Evolutionary conservation across 2,797 vertebrate genomes (phyloP).

Genomic region (Pipistrellus kuhlii): DNA sequence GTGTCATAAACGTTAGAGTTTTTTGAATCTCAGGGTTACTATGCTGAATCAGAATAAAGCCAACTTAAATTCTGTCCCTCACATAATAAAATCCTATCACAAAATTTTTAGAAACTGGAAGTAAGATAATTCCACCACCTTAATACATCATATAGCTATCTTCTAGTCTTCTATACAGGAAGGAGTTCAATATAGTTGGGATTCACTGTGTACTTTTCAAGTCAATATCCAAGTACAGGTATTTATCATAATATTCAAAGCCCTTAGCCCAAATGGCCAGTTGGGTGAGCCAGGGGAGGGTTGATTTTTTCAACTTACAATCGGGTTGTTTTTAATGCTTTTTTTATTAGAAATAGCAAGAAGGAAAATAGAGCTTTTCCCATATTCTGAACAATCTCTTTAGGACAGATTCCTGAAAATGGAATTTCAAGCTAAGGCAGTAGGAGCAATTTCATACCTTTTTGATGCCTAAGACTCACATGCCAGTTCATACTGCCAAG

Average conservation of each 20-base stretch:
- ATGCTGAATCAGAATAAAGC: constrained; percentile 22
- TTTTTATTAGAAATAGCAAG: constrained; percentile 48
- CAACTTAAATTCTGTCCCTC: constrained; percentile 2
- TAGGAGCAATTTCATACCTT: constrained; percentile 2
- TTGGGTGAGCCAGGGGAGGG: not conserved
- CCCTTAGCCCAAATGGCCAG: not conserved
- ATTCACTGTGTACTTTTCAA: not conserved
- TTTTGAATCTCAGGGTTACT: not conserved
- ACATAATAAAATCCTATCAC: not conserved
- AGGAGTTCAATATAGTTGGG: constrained; percentile 52
- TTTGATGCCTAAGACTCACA: not conserved
- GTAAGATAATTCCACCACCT: not conserved
- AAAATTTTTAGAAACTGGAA: not conserved
- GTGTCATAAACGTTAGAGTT: not conserved
- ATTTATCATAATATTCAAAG: not conserved
- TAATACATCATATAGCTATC: not conserved
- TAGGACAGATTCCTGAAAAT: constrained; percentile 21
- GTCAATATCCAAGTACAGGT: not conserved
- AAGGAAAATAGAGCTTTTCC: not conserved
- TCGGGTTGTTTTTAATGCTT: constrained; percentile 33
- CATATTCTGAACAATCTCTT: constrained; percentile 29
- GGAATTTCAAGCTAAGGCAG: not conserved
- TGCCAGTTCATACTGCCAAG: not conserved
- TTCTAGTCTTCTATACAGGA: constrained; percentile 22
- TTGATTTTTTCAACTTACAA: constrained; percentile 10